These are phyloP conservation scores for Caerostris extrusa DNA, from an alignment of 1,140 invertebrate genomes.

Conservation along the genomic window DNA sequence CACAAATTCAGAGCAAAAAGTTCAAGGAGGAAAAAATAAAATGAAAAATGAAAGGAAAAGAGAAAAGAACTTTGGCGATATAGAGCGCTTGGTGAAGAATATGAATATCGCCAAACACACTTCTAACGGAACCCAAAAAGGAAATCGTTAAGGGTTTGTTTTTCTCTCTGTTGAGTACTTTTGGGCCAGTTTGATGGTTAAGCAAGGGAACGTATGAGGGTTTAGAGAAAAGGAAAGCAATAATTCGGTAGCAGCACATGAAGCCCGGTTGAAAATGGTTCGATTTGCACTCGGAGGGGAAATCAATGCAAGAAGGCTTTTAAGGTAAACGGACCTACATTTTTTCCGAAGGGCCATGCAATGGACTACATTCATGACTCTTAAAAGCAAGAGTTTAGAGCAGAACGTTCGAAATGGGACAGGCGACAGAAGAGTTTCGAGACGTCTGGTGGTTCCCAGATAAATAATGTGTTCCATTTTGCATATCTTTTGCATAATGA, in stretches of 20 bases:
- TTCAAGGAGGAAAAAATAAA: neutral
- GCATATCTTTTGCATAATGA: neutral
- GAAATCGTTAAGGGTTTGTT: neutral
- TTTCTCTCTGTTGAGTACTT: neutral
- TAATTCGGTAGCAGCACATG: slow-evolving; percentile 26
- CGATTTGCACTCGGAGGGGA: slow-evolving; percentile 8
- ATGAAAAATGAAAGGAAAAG: neutral
- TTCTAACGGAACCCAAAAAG: neutral
- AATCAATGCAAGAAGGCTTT: neutral
- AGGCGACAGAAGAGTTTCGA: neutral
- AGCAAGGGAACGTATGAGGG: neutral
- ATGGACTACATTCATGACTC: neutral
- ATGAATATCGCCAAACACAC: neutral
- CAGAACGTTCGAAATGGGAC: neutral
- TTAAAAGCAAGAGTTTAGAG: neutral
- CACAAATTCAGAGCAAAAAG: neutral
- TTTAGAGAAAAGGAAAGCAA: neutral
- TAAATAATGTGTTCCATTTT: neutral
- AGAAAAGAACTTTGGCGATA: neutral
- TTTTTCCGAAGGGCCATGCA: neutral
- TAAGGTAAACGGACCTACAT: neutral
- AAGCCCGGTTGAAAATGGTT: slow-evolving; percentile 2
- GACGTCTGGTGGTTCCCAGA: neutral
- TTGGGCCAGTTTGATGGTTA: neutral
- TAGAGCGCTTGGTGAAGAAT: neutral